Conservation (phyloP, 1,140 invertebrate species). For the Ostrea denselamellosa region DNA sequence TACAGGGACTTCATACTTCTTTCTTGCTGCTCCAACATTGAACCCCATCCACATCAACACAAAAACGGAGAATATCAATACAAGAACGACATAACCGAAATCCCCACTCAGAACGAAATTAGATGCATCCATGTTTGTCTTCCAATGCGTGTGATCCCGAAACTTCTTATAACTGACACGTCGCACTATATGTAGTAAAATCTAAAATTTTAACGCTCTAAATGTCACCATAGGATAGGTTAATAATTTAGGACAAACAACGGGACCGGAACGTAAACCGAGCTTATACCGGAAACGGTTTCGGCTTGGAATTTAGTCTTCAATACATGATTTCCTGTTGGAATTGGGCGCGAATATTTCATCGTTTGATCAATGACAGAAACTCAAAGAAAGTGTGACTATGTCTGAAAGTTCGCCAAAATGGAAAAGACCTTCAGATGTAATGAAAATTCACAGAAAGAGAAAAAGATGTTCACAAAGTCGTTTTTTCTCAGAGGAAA, state of each 20-base stretch:
- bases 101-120: constrained; percentile 30
- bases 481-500: constrained; percentile 7
- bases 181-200: background rate
- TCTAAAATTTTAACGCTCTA: no score
- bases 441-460: constrained; percentile 57
- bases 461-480: constrained; percentile 49
- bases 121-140: background rate
- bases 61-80: constrained; percentile 42
- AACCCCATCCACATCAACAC: constrained; percentile 50
- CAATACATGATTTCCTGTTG: background rate
- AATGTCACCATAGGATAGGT: background rate
- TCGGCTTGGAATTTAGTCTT: background rate
- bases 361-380: background rate
- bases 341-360: constrained; percentile 33
- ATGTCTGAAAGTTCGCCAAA: constrained; percentile 51
- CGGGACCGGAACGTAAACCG: background rate
- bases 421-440: constrained; percentile 64
- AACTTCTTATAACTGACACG: background rate
- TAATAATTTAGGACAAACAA: background rate
- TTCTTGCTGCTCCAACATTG: constrained; percentile 51
- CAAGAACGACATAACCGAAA: constrained; percentile 53
- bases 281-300: background rate
- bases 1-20: constrained; percentile 56
- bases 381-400: background rate
- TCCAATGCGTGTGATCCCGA: no score